A percentile compares a stretch with the other conserved stretches of the same genome.
These are phyloP conservation scores for Melanocharis versteri DNA, from an alignment of 2,113 vertebrate genomes.

Conservation along the genomic window DNA sequence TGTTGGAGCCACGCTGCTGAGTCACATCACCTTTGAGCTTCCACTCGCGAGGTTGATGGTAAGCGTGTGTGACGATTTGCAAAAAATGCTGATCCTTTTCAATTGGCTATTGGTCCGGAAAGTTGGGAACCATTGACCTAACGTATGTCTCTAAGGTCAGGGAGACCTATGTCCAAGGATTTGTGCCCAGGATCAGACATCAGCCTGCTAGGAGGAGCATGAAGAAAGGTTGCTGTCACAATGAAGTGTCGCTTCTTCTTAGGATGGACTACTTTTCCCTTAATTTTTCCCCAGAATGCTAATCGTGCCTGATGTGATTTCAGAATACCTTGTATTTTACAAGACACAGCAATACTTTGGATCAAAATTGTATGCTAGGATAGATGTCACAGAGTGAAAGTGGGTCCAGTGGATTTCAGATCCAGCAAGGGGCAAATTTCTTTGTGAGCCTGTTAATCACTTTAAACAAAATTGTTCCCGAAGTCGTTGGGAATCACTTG, in stretches of 20 bases:
- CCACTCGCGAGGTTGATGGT: background rate
- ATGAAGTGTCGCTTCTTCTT: background rate
- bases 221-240: conserved; percentile 9
- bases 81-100: background rate
- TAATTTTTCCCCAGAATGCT: background rate
- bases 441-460: background rate
- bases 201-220: background rate
- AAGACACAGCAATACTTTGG: background rate
- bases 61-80: background rate
- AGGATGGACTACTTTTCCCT: background rate
- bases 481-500: fast-evolving
- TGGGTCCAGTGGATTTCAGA: background rate
- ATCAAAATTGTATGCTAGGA: background rate
- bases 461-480: background rate
- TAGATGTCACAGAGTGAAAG: background rate
- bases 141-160: background rate
- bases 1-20: background rate
- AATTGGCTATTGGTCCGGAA: background rate
- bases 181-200: background rate
- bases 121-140: conserved; percentile 39
- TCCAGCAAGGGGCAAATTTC: background rate
- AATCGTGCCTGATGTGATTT: background rate
- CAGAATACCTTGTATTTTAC: background rate
- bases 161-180: background rate
- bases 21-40: background rate